Evolutionary conservation across 2,113 vertebrate species (phyloP).

Genomic region (Anser brachyrhynchus): DNA sequence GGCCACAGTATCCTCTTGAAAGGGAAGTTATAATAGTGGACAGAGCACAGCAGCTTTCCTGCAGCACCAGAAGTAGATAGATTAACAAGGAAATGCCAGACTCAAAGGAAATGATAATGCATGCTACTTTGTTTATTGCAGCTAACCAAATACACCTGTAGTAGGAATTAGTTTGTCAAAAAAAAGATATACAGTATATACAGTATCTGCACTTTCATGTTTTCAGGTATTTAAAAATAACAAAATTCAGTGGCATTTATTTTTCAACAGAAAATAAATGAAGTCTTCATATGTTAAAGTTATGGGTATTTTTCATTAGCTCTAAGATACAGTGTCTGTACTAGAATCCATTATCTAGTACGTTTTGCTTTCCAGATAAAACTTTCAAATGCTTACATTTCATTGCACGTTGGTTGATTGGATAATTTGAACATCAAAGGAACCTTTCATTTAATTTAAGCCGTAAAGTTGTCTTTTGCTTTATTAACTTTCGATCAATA

Average conservation of each 20-base stretch:
- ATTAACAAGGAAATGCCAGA: conserved; percentile 12
- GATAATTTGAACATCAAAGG: conserved; percentile 93
- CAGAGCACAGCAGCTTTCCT: neutral
- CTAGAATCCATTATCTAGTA: conserved; percentile 78
- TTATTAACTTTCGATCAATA: conserved; percentile 99
- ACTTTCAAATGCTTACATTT: conserved; percentile 80
- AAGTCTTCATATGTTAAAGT: conserved; percentile 62
- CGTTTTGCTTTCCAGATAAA: conserved; percentile 77
- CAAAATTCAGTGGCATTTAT: conserved; percentile 28
- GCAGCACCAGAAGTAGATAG: neutral
- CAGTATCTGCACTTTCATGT: conserved; percentile 7
- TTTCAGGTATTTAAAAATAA: conserved; percentile 32
- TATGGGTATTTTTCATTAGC: conserved; percentile 77
- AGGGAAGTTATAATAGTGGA: neutral
- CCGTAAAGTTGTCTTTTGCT: conserved; percentile 86
- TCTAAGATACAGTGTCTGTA: conserved; percentile 62
- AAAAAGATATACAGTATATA: conserved; percentile 5
- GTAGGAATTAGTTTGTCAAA: conserved; percentile 17
- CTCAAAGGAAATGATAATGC: neutral
- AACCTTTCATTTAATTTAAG: conserved; percentile 87
- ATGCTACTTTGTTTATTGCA: conserved; percentile 45
- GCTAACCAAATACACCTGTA: neutral
- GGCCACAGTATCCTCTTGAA: neutral
- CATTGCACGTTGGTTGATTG: conserved; percentile 80
- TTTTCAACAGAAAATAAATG: conserved; percentile 69